phyloP scores from a whole-genome alignment of 2,113 vertebrate species.

The Syngnathus floridae region DNA sequence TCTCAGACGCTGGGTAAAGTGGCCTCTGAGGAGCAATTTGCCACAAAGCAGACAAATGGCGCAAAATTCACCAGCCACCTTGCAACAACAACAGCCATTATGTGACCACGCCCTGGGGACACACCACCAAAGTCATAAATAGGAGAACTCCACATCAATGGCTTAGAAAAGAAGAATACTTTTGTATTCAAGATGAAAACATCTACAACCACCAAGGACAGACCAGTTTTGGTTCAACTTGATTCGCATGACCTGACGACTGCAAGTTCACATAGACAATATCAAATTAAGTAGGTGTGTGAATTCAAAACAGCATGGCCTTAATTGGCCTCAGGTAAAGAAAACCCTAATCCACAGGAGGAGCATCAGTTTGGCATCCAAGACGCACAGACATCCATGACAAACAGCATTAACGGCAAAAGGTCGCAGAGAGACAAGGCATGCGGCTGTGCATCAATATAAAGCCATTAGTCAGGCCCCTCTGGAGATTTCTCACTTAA shows the following conservation, averaged over 20 bases:
- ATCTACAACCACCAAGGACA: too few relatives aligned
- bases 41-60: too few relatives aligned
- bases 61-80: too few relatives aligned
- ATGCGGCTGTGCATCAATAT: constrained; percentile 40
- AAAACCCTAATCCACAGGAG: constrained; percentile 4
- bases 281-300: background rate
- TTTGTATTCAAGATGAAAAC: too few relatives aligned
- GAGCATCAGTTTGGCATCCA: constrained; percentile 36
- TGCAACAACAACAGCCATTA: too few relatives aligned
- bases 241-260: background rate
- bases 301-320: background rate
- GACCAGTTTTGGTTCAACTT: too few relatives aligned
- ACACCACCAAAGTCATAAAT: too few relatives aligned
- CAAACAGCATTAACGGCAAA: constrained; percentile 35
- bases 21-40: too few relatives aligned
- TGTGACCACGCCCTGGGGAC: too few relatives aligned
- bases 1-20: too few relatives aligned
- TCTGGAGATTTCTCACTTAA: constrained; percentile 39
- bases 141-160: too few relatives aligned
- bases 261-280: background rate
- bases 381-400: constrained; percentile 14
- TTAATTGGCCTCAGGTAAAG: constrained; percentile 7
- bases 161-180: too few relatives aligned
- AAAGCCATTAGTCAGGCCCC: constrained; percentile 48
- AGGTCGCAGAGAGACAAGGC: constrained; percentile 39